A percentile compares a stretch with the other conserved stretches of the same genome.
phyloP scores from a whole-genome alignment of 2,888 invertebrate species.

The Polyommatus iphigenia region DNA sequence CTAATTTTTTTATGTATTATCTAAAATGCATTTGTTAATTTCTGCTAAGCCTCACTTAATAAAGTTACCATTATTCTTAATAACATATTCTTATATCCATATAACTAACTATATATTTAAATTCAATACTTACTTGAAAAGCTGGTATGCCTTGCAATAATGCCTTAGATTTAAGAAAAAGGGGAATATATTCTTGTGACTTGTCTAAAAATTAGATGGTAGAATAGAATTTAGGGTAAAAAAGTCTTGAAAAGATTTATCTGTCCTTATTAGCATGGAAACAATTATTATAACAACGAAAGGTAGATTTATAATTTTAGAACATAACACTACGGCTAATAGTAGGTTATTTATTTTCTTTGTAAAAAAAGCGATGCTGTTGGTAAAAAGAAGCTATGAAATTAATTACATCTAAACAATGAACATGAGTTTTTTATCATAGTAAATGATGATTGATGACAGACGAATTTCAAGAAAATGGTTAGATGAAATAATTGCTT shows the following conservation, averaged over 20 bases:
- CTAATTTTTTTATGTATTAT: background rate
- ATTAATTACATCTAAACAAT: background rate
- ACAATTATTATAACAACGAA: conserved; percentile 17
- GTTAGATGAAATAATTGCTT: background rate
- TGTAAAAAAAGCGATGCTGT: background rate
- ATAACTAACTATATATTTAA: conserved; percentile 2
- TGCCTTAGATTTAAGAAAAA: conserved; percentile 7
- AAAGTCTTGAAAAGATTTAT: conserved; percentile 10
- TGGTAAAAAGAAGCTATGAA: background rate
- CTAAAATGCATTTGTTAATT: background rate
- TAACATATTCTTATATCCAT: background rate
- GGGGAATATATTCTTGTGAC: background rate
- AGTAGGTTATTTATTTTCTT: background rate
- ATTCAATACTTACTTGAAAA: background rate
- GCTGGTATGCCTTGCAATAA: conserved; percentile 30
- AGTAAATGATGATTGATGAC: background rate
- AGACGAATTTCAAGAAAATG: background rate
- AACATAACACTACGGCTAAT: background rate
- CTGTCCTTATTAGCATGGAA: background rate
- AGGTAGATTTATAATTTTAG: background rate
- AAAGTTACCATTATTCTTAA: conserved; percentile 2
- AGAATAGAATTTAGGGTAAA: background rate
- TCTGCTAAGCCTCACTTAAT: background rate
- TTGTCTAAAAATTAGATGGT: background rate
- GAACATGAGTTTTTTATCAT: background rate